Evolutionary conservation across 2,797 vertebrate species (phyloP).

Genomic region (Amazona finschi): DNA sequence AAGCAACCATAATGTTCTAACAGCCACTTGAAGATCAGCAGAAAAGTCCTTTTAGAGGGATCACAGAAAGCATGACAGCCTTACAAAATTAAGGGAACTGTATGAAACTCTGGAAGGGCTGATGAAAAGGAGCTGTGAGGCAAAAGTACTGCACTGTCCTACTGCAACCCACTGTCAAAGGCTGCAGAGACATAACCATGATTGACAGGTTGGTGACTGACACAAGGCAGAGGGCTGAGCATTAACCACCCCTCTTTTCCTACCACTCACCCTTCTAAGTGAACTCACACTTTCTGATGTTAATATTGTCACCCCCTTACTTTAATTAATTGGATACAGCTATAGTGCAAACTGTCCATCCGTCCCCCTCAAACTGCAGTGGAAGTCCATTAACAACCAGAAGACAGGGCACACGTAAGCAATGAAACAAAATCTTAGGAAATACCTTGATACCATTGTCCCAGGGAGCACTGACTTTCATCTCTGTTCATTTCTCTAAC

Average conservation of each 20-base stretch:
- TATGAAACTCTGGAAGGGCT: background rate
- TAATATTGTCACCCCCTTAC: background rate
- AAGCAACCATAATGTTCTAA: background rate
- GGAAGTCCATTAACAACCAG: background rate
- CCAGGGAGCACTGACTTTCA: background rate
- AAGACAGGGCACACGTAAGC: background rate
- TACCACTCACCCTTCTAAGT: background rate
- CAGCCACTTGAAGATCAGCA: background rate
- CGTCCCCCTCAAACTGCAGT: background rate
- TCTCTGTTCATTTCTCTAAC: background rate
- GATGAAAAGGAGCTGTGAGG: background rate
- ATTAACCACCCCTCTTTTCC: background rate
- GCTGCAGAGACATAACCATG: background rate
- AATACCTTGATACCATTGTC: background rate
- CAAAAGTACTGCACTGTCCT: background rate
- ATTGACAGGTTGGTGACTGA: fast-evolving
- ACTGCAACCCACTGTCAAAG: fast-evolving
- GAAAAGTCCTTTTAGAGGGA: background rate
- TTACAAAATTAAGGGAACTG: background rate
- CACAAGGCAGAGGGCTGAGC: background rate
- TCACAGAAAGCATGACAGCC: fast-evolving
- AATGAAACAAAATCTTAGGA: background rate
- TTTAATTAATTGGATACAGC: background rate
- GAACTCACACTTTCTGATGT: background rate
- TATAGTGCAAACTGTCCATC: background rate